Evolutionary conservation across 1,140 invertebrate species (phyloP).

Genomic region (Drosophila triauraria): DNA sequence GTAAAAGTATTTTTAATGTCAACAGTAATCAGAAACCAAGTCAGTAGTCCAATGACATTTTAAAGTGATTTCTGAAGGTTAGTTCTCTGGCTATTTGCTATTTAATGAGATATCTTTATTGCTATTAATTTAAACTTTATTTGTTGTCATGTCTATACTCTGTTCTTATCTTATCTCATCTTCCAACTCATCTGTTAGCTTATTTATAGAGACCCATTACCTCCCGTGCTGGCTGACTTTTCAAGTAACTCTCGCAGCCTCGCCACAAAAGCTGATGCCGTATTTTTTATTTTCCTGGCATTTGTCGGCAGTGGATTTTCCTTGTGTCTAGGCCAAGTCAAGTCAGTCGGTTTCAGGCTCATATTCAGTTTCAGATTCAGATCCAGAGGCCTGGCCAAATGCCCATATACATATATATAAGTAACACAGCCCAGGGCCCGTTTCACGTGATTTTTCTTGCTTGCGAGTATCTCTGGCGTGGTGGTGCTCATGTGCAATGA

Average conservation of each 20-base stretch:
- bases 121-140: slow-evolving; percentile 5
- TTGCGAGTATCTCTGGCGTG: slow-evolving; percentile 10
- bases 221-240: background rate
- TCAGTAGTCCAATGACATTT: background rate
- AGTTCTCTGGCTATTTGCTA: background rate
- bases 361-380: slow-evolving; percentile 15
- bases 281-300: slow-evolving; percentile 29
- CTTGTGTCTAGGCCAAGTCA: slow-evolving; percentile 49
- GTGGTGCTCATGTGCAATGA: slow-evolving; percentile 63
- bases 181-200: slow-evolving; percentile 1
- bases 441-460: slow-evolving; percentile 76
- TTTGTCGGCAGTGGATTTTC: slow-evolving; percentile 47
- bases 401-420: slow-evolving; percentile 39
- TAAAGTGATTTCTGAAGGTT: background rate
- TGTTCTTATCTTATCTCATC: slow-evolving; percentile 7
- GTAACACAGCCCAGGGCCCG: slow-evolving; percentile 56
- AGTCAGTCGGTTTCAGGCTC: slow-evolving; percentile 30
- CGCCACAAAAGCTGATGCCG: slow-evolving; percentile 4
- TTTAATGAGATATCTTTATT: background rate
- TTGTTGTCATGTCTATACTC: slow-evolving; percentile 2
- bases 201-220: background rate
- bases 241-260: slow-evolving; percentile 23
- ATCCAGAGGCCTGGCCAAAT: slow-evolving; percentile 45
- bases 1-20: background rate
- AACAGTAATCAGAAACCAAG: background rate